Base-by-base conservation (phyloP, 2,113 vertebrate genomes). In the Xenus cinereus region DNA sequence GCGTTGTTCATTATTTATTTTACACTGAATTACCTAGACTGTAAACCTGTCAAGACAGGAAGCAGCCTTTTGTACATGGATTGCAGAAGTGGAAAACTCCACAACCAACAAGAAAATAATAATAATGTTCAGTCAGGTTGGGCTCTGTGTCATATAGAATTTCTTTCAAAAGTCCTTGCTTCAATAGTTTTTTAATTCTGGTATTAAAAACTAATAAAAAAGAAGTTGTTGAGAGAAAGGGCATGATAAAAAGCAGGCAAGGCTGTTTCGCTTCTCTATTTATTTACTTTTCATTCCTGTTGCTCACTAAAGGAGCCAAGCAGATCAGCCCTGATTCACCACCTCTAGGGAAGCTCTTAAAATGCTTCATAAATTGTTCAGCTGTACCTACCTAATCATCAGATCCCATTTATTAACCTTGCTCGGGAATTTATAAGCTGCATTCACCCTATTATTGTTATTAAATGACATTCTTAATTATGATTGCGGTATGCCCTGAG, bases 401-500 rank as follows among this genome's bases (percentile, higher is more conserved):
- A 87, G 54, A 69, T 89, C 48, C 24, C 26, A 60, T 87, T 93
- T 75, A 84, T 69, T 89, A 84, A 57, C 20, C 32, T 85, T 80
- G 37, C 28, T 11, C 6, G 2, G 76, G 20, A 87, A 92, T 93
- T 91, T 82, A 37, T 85, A 78, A 79, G 26, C 20, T 69, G 20
- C 11, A 48, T 79, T 76, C 13, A 0, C 19, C 48, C 28, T 72
- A 37, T 73, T 89, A 64, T 45, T 72, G 13, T 57, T 90, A 79
- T 57, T 79, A 91, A 97, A 84, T 57, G 50, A 27, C 32, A 59
- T 72, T 50, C 75, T 79, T 91, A 89, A 67, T 95, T 95, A 69
- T 43, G 14, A 76, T 20, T 69, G 72, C 53, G 26, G 12, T 63
- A 43, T 68, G 45, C 80, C 86, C 80, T 69, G 53, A 76, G 77